Base-by-base conservation (phyloP, 2,888 invertebrate genomes). In the Ectobius pallidus region DNA sequence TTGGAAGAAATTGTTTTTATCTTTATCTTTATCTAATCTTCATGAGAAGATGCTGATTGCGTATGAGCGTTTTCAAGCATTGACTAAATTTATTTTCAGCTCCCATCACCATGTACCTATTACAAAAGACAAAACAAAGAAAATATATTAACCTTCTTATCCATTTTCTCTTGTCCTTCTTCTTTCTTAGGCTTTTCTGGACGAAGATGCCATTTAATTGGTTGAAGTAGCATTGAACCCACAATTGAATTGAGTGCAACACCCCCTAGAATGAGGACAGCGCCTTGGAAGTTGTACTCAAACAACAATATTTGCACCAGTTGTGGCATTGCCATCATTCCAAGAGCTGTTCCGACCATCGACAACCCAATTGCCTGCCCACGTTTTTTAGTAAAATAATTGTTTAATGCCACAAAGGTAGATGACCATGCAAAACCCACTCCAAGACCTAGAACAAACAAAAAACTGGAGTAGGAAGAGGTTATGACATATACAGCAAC, bases 291-390 rank as follows among this genome's bases (percentile, higher is more conserved):
- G 63, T 87, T 88, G 78, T 86, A 92, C 72, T 84, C 85, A 62
- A 87, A 87, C 7, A 92, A 83, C 16, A 92, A 82, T 4, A 90
- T 77, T 63, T 89, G 86, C 74, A 92, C 90, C 70, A 34, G 86
- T 80, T 93, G 93, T 0, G 93, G 93, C 89, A 93, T 91, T 74
- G 92, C 86, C 87, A 93, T 89, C 85, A 92, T 88, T 3, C 92
- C 93, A 77, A 93, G 86, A 3, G 92, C 92, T 0, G 92, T 92
- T 0, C 93, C 93, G 0, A 92, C 92, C 88, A 93, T 90, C 0
- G 92, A 92, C 27, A 92, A 84, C 0, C 93, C 93, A 7, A 93
- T 91, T 0, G 93, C 93, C 81, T 92, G 92, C 0, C 93, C 92
- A 25, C 93, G 88, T 80, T 90, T 90, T 81, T 90, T 89, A 18